Evolutionary conservation across 2,797 vertebrate genomes (phyloP).

Genomic region (Paedocypris micromegethes): DNA sequence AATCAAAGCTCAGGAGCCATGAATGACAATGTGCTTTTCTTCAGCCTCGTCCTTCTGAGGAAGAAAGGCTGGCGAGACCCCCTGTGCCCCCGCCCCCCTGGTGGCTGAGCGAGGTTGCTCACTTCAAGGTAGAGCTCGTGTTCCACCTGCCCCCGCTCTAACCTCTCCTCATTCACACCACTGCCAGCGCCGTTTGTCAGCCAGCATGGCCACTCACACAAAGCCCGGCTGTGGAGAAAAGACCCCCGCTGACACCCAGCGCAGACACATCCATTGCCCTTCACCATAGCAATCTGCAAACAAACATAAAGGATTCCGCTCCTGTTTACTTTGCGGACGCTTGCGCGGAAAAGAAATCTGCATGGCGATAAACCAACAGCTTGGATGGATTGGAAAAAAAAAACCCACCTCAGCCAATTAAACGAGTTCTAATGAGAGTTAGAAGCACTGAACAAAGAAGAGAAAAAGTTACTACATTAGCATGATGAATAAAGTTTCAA

Average conservation of each 20-base stretch:
- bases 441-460: too few relatives aligned
- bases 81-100: conserved; percentile 55
- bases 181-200: conserved; percentile 54
- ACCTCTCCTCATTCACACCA: conserved; percentile 45
- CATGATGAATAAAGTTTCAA: too few relatives aligned
- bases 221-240: conserved; percentile 33
- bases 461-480: too few relatives aligned
- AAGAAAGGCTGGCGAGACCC: conserved; percentile 42
- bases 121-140: conserved; percentile 55
- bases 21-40: conserved; percentile 54
- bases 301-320: conserved; percentile 16
- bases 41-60: conserved; percentile 41
- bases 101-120: conserved; percentile 60
- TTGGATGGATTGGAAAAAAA: not conserved
- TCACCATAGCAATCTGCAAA: conserved; percentile 55
- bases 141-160: conserved; percentile 58
- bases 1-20: conserved; percentile 55
- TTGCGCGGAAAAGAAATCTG: conserved; percentile 1
- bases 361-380: not conserved
- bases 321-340: conserved; percentile 37
- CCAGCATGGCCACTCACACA: conserved; percentile 40
- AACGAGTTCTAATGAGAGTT: not conserved
- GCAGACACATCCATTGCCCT: conserved; percentile 47
- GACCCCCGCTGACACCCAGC: conserved; percentile 15
- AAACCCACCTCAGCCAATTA: not conserved